These are phyloP conservation scores for Pyrrhia umbra DNA, from an alignment of 2,888 invertebrate species.

Conservation along the genomic window DNA sequence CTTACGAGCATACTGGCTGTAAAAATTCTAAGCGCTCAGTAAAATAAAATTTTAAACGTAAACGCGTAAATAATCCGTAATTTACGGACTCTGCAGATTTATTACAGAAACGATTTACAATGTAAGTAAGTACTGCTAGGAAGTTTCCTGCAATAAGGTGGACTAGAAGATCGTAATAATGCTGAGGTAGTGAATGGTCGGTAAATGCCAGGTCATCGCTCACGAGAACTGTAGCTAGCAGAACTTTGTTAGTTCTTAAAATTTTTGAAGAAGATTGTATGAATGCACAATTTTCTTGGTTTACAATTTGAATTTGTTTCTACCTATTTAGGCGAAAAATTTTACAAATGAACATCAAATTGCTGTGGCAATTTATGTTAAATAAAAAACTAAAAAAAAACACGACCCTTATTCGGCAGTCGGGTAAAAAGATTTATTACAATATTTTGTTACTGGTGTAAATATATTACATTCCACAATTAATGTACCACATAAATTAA, in stretches of 20 bases:
- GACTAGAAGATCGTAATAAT: constrained; percentile 28
- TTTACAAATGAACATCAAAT: no score
- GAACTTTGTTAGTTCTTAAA: constrained; percentile 40
- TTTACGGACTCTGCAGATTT: constrained; percentile 43
- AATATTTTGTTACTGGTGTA: neutral
- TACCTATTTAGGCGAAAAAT: no score
- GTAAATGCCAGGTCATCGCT: constrained; percentile 43
- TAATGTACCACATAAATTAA: neutral
- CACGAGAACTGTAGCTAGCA: constrained; percentile 1
- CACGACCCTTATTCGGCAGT: no score
- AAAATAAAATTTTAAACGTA: constrained; percentile 32
- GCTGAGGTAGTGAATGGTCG: constrained; percentile 14
- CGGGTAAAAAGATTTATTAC: no score
- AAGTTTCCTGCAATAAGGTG: constrained; percentile 38
- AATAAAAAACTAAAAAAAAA: no score
- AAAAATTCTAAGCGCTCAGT: constrained; percentile 26
- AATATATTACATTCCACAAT: neutral
- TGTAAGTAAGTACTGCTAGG: constrained; percentile 37
- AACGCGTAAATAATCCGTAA: constrained; percentile 50
- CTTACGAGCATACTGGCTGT: constrained; percentile 8
- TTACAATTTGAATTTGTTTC: constrained; percentile 16
- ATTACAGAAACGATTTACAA: constrained; percentile 53
- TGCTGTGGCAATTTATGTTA: no score
- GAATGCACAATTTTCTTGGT: constrained; percentile 31
- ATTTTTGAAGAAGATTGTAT: constrained; percentile 17